phyloP scores from a whole-genome alignment of 1,140 invertebrate species.

The Drosophila hydei region DNA sequence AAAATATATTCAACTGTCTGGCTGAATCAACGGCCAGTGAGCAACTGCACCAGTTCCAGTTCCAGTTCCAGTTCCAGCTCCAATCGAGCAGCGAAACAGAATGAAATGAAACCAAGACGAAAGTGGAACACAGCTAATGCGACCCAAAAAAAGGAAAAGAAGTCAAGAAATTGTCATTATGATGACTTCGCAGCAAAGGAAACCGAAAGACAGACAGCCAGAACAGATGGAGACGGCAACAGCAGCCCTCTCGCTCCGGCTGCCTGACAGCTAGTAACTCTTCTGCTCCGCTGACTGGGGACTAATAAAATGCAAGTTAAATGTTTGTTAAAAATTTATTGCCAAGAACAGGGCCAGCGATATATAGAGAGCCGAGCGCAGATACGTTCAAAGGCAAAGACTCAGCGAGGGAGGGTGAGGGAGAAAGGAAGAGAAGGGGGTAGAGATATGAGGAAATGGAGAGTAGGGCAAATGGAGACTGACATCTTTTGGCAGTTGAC shows the following conservation, averaged over 20 bases:
- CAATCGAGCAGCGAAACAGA: slow-evolving; percentile 2
- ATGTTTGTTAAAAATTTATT: slow-evolving; percentile 83
- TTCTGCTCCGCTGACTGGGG: slow-evolving; percentile 57
- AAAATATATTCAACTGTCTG: slow-evolving; percentile 14
- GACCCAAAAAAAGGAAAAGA: slow-evolving; percentile 25
- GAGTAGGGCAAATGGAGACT: not conserved
- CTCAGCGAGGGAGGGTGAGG: not conserved
- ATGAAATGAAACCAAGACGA: slow-evolving; percentile 25
- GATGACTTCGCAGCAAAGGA: slow-evolving; percentile 50
- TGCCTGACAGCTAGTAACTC: slow-evolving; percentile 12
- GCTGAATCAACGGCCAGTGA: slow-evolving; percentile 1
- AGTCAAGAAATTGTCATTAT: slow-evolving; percentile 60
- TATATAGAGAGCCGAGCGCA: too few relatives aligned
- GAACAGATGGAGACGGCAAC: slow-evolving; percentile 18
- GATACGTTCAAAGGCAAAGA: slow-evolving; percentile 20
- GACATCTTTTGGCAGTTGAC: slow-evolving; percentile 27
- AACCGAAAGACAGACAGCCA: slow-evolving; percentile 9
- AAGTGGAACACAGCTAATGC: slow-evolving; percentile 35
- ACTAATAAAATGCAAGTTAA: slow-evolving; percentile 83
- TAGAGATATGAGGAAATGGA: not conserved
- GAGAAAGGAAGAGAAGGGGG: not conserved
- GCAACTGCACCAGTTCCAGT: slow-evolving; percentile 37
- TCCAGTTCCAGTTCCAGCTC: slow-evolving; percentile 6
- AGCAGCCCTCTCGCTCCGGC: slow-evolving; percentile 10
- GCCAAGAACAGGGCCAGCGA: slow-evolving; percentile 41